Evolutionary conservation across 2,797 vertebrate genomes (phyloP), one percentile per base, ranked within the genome.

Genomic region (Acanthiza pusilla): DNA sequence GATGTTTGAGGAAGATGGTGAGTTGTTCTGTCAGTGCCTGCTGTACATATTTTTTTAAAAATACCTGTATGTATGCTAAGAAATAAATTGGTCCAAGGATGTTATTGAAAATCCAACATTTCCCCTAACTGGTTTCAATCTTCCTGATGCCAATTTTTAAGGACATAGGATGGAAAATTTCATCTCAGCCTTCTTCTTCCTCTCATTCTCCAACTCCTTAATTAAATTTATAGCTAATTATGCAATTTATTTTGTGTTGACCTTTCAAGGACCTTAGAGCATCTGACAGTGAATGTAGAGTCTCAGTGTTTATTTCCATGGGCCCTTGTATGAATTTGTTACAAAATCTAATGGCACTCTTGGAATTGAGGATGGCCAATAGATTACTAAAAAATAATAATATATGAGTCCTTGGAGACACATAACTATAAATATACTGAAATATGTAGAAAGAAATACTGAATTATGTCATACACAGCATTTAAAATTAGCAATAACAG

Each of bases 141-240:
- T 91, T 94, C 51, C 68, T 76, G 34, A 68, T 91, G 82, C 51
- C 51, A 89, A 27, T 83, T 76, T 88, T 81, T 79, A 86, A 90
- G 58, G 79, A 81, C 70, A 25, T 83, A 85, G 54, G 66, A 80
- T 45, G 36, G 75, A 53, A 93, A 89, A 95, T 84, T 71, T 93
- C 43, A 89, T 95, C 80, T 96, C 89, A 16, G 5, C 68, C 36
- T 89, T 91, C 61, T 22, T 88, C 89, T 38, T 34, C 55, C 34
- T 72, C 16, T 91, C 58, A 15, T 91, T 89, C 42, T 76, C 63
- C 17, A 38, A 43, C 47, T 83, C 66, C 53, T 70, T 53, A 48
- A 72, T 95, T 75, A 75, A 85, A 93, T 93, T 89, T 95, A 68
- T 29, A 62, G 67, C 80, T 73, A 88, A 26, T 96, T 89, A 85